Conservation (phyloP, 2,113 vertebrate species). For the Megaleporinus macrocephalus region DNA sequence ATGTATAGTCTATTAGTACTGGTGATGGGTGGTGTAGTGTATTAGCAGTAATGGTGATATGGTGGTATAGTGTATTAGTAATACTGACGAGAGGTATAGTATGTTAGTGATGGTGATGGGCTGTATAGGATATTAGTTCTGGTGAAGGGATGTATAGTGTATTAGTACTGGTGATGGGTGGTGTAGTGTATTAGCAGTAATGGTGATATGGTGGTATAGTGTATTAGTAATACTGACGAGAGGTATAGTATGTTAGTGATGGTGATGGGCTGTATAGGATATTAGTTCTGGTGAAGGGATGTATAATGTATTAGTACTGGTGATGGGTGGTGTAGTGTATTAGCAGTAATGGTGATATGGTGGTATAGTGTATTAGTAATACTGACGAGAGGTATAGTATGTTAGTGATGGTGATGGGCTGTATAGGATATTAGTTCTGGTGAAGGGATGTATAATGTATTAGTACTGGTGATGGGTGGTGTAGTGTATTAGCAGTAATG, state of each 20-base stretch:
- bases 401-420: background rate
- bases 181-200: background rate
- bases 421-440: no score
- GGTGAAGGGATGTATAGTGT: no score
- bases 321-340: background rate
- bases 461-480: background rate
- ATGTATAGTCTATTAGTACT: background rate
- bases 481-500: no score
- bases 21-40: no score
- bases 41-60: no score
- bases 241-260: background rate
- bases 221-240: background rate
- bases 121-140: no score
- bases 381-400: background rate
- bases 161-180: background rate
- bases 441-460: background rate
- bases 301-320: background rate
- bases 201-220: background rate
- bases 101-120: no score
- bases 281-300: no score
- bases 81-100: no score
- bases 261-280: background rate
- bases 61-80: no score
- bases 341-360: no score
- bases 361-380: background rate